Percentiles rank a stretch among this genome's conserved stretches.
Conservation (phyloP, 2,113 vertebrate species). For the Syngnathus floridae region DNA sequence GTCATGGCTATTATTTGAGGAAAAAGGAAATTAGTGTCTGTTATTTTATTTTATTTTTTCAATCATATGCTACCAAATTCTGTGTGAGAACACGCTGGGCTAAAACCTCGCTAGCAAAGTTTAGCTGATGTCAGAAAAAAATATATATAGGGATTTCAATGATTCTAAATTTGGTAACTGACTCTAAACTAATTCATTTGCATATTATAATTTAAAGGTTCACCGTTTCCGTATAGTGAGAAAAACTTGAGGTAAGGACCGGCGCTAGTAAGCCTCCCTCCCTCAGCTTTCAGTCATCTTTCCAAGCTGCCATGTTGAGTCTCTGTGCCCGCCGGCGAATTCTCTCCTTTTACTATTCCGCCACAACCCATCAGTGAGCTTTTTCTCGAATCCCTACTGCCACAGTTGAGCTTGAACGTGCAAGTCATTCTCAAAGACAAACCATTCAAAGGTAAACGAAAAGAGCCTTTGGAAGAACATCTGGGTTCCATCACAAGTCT, state of each 20-base stretch:
- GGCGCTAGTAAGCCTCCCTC: constrained; percentile 49
- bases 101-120: neutral
- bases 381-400: constrained; percentile 19
- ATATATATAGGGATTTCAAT: constrained; percentile 43
- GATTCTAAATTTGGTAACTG: constrained; percentile 70
- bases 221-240: constrained; percentile 66
- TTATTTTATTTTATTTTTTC: neutral
- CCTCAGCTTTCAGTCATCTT: constrained; percentile 37
- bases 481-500: constrained; percentile 57
- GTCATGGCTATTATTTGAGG: neutral
- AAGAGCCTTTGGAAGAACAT: constrained; percentile 63
- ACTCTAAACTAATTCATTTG: constrained; percentile 74
- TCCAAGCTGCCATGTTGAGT: constrained; percentile 25
- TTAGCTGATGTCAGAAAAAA: constrained; percentile 10
- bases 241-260: constrained; percentile 70
- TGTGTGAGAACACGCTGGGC: neutral
- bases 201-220: constrained; percentile 77
- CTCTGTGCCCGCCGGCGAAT: constrained; percentile 26
- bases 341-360: constrained; percentile 20
- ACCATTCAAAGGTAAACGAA: constrained; percentile 48
- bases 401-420: constrained; percentile 19
- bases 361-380: constrained; percentile 31
- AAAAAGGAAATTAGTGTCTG: neutral
- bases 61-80: neutral
- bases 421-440: constrained; percentile 39